phyloP scores from a whole-genome alignment of 2,797 vertebrate genomes.

The Cichlasoma orientale region DNA sequence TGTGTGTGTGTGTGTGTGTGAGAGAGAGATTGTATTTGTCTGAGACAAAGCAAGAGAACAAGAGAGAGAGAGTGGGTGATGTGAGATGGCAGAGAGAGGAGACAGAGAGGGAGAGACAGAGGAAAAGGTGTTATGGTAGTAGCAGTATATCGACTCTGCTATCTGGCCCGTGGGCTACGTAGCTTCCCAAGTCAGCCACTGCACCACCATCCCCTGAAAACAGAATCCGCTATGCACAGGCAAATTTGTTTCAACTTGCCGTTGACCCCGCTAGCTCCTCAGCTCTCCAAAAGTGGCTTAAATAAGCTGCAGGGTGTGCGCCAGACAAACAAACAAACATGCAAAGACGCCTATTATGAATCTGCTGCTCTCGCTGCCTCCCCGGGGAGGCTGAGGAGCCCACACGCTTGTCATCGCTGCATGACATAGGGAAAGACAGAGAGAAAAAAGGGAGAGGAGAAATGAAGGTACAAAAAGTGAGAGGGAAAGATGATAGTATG shows the following conservation, averaged over 20 bases:
- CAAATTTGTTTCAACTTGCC: constrained; percentile 52
- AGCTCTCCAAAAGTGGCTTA: constrained; percentile 56
- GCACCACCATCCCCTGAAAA: constrained; percentile 36
- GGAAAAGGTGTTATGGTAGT: constrained; percentile 49
- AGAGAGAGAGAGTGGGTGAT: constrained; percentile 29
- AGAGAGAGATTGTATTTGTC: constrained; percentile 48
- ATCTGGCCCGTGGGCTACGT: constrained; percentile 61
- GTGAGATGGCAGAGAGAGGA: constrained; percentile 36
- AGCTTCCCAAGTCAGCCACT: constrained; percentile 30
- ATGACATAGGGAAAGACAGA: constrained; percentile 38
- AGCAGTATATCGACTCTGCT: constrained; percentile 48
- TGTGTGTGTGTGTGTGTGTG: neutral
- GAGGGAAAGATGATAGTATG: constrained; percentile 22
- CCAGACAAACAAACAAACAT: constrained; percentile 63
- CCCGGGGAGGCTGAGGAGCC: constrained; percentile 38
- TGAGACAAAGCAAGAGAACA: constrained; percentile 35
- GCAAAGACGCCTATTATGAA: constrained; percentile 48
- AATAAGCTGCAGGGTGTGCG: constrained; percentile 53
- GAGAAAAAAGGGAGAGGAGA: constrained; percentile 15
- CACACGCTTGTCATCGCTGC: constrained; percentile 35
- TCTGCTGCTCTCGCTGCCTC: constrained; percentile 37
- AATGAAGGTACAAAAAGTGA: constrained; percentile 3
- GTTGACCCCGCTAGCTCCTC: constrained; percentile 47
- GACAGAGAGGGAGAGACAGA: constrained; percentile 20
- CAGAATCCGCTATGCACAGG: constrained; percentile 19